Conservation (phyloP, 2,113 vertebrate species). For the Lipophrys pholis region DNA sequence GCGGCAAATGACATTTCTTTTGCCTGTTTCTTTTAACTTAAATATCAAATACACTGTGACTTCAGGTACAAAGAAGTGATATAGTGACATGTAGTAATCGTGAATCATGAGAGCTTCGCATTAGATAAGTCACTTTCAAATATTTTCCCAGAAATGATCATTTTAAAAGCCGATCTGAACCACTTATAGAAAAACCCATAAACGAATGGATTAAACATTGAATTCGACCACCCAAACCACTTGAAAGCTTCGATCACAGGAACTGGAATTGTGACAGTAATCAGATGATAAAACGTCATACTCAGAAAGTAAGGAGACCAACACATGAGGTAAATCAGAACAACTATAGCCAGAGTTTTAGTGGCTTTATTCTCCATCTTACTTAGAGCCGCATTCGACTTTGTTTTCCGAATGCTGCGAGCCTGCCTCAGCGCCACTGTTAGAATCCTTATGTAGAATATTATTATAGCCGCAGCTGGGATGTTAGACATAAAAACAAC, state of each 20-base stretch:
- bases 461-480: conserved; percentile 26
- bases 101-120: conserved; percentile 30
- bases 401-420: conserved; percentile 18
- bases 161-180: conserved; percentile 47
- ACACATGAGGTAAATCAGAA: conserved; percentile 40
- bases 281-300: neutral
- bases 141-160: conserved; percentile 49
- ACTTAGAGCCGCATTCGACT: neutral
- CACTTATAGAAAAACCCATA: conserved; percentile 59
- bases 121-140: conserved; percentile 17
- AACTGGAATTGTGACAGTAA: neutral
- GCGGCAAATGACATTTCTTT: too few relatives aligned
- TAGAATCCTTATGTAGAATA: conserved; percentile 39
- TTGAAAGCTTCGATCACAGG: neutral
- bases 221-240: conserved; percentile 43
- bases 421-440: conserved; percentile 37
- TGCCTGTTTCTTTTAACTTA: too few relatives aligned
- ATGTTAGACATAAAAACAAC: conserved; percentile 8
- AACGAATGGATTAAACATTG: conserved; percentile 42
- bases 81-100: too few relatives aligned
- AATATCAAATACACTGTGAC: too few relatives aligned
- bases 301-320: conserved; percentile 34
- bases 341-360: conserved; percentile 36
- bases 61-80: too few relatives aligned
- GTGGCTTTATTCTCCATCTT: conserved; percentile 47